Conservation (phyloP, 1,140 invertebrate species). For the Drosophila mojavensis region DNA sequence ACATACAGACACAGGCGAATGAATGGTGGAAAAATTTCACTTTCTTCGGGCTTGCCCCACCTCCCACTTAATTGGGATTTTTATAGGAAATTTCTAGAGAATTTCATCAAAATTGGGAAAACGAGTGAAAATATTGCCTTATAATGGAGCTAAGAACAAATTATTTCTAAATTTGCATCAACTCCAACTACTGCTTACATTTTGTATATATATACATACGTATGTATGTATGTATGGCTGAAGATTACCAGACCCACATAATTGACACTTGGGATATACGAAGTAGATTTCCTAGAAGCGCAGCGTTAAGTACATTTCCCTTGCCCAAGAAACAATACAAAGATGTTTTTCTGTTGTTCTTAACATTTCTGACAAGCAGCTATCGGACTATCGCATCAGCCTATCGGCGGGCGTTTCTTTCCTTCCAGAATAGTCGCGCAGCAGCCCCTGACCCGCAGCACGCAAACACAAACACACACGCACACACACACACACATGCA, state of each 20-base stretch:
- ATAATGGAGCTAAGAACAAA: too few species aligned
- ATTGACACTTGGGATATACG: not conserved
- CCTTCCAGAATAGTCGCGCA: slow-evolving; percentile 20
- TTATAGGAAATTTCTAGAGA: too few species aligned
- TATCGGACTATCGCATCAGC: slow-evolving; percentile 17
- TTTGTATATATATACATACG: too few species aligned
- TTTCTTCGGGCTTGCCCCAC: too few species aligned
- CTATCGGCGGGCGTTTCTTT: slow-evolving; percentile 1
- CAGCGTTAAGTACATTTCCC: slow-evolving; percentile 1
- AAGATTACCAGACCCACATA: slow-evolving; percentile 3
- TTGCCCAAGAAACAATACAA: slow-evolving; percentile 1
- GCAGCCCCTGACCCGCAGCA: slow-evolving; percentile 17
- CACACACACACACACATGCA: slow-evolving; percentile 4
- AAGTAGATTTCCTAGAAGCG: slow-evolving; percentile 6
- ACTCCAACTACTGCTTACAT: too few species aligned
- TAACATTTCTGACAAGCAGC: not conserved
- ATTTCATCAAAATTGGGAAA: too few species aligned
- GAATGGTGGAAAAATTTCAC: too few species aligned
- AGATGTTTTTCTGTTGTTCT: not conserved
- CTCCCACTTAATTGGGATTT: too few species aligned
- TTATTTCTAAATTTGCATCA: too few species aligned
- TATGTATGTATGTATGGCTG: too few species aligned
- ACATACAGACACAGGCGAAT: too few species aligned
- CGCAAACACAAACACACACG: slow-evolving; percentile 1
- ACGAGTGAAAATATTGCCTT: too few species aligned